Conservation (phyloP, 2,113 vertebrate genomes). For the Aspidoscelis tigris region DNA sequence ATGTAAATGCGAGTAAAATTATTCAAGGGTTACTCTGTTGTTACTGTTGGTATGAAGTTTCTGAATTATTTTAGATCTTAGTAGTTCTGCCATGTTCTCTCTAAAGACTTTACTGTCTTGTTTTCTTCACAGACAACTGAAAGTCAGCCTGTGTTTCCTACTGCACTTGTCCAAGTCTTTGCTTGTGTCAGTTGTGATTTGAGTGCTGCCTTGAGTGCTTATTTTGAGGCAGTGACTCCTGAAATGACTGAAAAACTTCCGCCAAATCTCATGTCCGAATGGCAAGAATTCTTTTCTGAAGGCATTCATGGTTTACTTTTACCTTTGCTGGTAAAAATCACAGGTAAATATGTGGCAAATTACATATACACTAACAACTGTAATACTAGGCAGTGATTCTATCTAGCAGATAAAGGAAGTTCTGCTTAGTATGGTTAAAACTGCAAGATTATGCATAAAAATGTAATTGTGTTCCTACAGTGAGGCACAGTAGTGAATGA, state of each 20-base stretch:
- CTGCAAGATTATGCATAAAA: neutral
- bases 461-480: neutral
- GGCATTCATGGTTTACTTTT: conserved; percentile 91
- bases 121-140: conserved; percentile 82
- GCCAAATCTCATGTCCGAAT: conserved; percentile 84
- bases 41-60: conserved; percentile 14
- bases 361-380: neutral
- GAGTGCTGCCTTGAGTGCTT: conserved; percentile 82
- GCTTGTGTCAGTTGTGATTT: conserved; percentile 86
- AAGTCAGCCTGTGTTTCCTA: conserved; percentile 78
- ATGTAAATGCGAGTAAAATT: neutral
- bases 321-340: conserved; percentile 86
- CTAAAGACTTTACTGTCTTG: neutral
- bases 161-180: conserved; percentile 89
- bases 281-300: conserved; percentile 93
- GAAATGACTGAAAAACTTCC: conserved; percentile 80
- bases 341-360: conserved; percentile 77
- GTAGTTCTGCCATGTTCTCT: neutral
- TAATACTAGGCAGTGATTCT: neutral
- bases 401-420: neutral
- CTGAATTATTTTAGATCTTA: neutral
- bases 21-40: neutral
- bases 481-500: too few relatives aligned
- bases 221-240: conserved; percentile 79
- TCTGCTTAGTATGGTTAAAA: neutral